Base-by-base conservation (phyloP, 2,113 vertebrate genomes). In the Quiscalus mexicanus region DNA sequence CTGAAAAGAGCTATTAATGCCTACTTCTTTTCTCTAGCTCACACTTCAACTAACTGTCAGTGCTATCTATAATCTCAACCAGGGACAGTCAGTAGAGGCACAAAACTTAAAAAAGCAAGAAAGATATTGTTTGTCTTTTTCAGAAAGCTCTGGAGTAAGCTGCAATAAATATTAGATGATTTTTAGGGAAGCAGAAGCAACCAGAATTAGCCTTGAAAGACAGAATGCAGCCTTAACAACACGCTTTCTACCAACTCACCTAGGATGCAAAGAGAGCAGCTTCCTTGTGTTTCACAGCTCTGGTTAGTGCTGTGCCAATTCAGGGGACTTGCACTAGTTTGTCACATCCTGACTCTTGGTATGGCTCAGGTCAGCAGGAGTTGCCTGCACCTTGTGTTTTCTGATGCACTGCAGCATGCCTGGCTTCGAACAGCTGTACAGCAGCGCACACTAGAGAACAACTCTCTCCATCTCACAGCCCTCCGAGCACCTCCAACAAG, bases 321-420 rank as follows among this genome's bases (percentile, higher is more conserved):
- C 79, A 63, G 68, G 24, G 33, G 15, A 84, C 52, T 31, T n/a
- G 21, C 21, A 25, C n/a, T 20, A 9, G 41, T 63, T 92, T n/a
- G n/a, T 42, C 65, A 30, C 49, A 73, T 22, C n/a, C 33, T 12
- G 27, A 73, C 49, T 84, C 56, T 41, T 7, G 18, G 7, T 9
- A 4, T 10, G 41, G 35, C 64, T 82, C 35, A 9, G 44, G 67
- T 50, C 45, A 90, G 73, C 64, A 84, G 55, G 86, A 94, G 91
- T 92, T 89, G 75, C 73, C 90, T 58, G 42, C 56, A 64, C 90
- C 89, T 87, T 24, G 47, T 70, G 68, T 49, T 76, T 75, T 18
- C 49, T 60, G 73, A 80, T 42, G 92, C 89, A 87, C 69, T 92
- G 92, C 91, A 94, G 90, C 90, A 89, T 6, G 86, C 88, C 73